Conservation (phyloP, 1,140 invertebrate genomes). For the Lucilia sericata region DNA sequence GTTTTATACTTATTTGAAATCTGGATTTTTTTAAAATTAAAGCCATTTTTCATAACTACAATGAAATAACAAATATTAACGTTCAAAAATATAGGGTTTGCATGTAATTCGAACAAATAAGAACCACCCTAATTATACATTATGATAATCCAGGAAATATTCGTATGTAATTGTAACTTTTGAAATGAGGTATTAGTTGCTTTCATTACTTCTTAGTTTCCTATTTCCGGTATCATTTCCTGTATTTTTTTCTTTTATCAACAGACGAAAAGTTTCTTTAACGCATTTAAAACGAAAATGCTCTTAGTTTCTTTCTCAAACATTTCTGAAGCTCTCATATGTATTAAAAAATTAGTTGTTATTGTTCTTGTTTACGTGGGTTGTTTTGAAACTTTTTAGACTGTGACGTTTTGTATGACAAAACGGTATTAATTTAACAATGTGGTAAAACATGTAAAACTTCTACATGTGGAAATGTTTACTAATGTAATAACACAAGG, state of each 20-base stretch:
- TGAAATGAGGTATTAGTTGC: background rate
- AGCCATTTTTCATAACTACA: too few relatives aligned
- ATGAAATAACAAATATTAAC: too few relatives aligned
- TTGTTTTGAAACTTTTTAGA: background rate
- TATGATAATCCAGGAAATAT: too few relatives aligned
- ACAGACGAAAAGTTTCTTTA: too few relatives aligned
- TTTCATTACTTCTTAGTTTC: background rate
- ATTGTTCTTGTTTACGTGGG: background rate
- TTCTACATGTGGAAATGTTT: background rate
- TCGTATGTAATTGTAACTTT: background rate
- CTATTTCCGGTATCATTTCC: background rate
- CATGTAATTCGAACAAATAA: too few relatives aligned
- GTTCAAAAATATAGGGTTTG: too few relatives aligned
- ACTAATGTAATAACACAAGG: background rate
- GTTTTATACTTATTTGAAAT: too few relatives aligned
- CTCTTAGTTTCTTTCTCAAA: background rate
- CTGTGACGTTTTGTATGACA: background rate
- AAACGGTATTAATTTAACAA: background rate
- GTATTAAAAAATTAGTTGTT: background rate
- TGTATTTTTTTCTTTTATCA: background rate
- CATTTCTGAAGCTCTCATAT: background rate
- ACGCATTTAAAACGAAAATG: background rate
- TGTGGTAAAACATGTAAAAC: background rate
- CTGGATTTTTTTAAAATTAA: too few relatives aligned
- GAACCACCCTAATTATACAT: too few relatives aligned